phyloP scores from a whole-genome alignment of 2,888 invertebrate genomes.

The Hydropsyche betteni region DNA sequence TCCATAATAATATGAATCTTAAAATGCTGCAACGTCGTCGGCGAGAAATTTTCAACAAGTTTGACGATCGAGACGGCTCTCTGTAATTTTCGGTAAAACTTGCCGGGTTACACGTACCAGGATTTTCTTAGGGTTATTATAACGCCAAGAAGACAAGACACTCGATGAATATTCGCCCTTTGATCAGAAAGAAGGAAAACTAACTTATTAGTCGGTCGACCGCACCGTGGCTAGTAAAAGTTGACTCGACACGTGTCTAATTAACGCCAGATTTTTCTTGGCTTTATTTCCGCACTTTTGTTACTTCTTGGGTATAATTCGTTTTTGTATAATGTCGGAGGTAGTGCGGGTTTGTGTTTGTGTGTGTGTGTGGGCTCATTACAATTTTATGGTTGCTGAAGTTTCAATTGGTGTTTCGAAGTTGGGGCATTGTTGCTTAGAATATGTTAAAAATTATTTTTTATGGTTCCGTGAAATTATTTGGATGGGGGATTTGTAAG shows the following conservation, averaged over 20 bases:
- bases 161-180: constrained; percentile 37
- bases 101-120: neutral
- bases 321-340: neutral
- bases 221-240: neutral
- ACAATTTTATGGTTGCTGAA: too few relatives aligned
- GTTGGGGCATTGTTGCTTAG: too few relatives aligned
- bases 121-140: constrained; percentile 20
- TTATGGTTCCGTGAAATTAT: too few relatives aligned
- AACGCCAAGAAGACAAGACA: constrained; percentile 9
- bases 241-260: constrained; percentile 23
- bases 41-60: neutral
- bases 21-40: constrained; percentile 17
- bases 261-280: constrained; percentile 12
- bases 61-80: constrained; percentile 16
- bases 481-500: too few relatives aligned
- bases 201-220: constrained; percentile 14
- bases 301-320: too few relatives aligned
- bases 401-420: too few relatives aligned
- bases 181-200: constrained; percentile 22
- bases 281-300: constrained; percentile 1
- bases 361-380: neutral
- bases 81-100: constrained; percentile 15
- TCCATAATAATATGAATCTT: constrained; percentile 9
- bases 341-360: neutral
- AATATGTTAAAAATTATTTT: too few relatives aligned